Percentiles rank a stretch among this genome's conserved stretches.
phyloP scores from a whole-genome alignment of 1,140 invertebrate genomes.

The Magallana ariakensis region DNA sequence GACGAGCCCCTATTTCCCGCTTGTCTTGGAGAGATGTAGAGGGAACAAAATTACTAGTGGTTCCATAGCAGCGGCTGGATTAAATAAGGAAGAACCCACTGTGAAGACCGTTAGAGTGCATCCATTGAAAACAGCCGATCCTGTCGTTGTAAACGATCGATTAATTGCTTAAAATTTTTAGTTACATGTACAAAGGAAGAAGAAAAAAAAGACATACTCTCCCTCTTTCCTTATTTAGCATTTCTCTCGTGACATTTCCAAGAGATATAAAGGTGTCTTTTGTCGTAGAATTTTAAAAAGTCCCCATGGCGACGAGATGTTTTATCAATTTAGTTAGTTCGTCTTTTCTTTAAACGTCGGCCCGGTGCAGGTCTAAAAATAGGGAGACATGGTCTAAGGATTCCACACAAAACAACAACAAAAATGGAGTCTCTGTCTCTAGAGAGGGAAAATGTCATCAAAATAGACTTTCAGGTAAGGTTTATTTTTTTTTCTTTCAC shows the following conservation, averaged over 20 bases:
- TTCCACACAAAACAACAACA: conserved; percentile 16
- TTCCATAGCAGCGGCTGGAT: too few relatives aligned
- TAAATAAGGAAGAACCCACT: background rate
- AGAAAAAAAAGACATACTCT: too few relatives aligned
- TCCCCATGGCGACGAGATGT: background rate
- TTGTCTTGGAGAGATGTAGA: background rate
- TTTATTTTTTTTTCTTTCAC: background rate
- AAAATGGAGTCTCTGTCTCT: background rate
- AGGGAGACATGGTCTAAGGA: background rate
- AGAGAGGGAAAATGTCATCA: background rate
- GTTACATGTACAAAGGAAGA: too few relatives aligned
- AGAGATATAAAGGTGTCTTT: too few relatives aligned
- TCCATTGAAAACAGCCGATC: background rate
- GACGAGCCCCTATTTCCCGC: conserved; percentile 22
- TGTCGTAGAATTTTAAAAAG: background rate
- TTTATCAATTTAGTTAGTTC: background rate
- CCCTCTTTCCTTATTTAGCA: too few relatives aligned
- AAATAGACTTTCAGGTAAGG: background rate
- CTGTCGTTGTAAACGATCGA: background rate
- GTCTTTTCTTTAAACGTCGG: background rate
- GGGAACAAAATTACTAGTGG: background rate
- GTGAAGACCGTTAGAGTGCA: background rate
- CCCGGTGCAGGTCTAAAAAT: background rate
- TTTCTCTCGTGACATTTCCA: too few relatives aligned
- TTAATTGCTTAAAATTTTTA: background rate